Evolutionary conservation across 2,888 invertebrate species (phyloP), one percentile per base, ranked within the genome.

Genomic region (Gonocerus acuteangulatus): DNA sequence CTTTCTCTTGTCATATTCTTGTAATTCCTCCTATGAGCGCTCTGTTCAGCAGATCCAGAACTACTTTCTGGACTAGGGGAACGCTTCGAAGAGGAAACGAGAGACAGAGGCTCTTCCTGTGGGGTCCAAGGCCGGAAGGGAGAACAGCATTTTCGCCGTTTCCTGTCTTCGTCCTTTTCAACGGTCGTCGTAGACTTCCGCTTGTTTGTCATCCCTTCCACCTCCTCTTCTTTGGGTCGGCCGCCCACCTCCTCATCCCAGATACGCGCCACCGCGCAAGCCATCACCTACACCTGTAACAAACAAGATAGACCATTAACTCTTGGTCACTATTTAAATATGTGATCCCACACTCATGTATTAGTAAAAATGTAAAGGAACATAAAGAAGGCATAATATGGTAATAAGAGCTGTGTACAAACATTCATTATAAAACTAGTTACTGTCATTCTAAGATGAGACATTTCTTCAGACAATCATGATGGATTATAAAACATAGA

Each of bases 1-100:
- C 95, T 77, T 73, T 94, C 94, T 18, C 92, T 79, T 0, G 91
- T 95, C 93, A 95, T 94, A 73, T 93, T 95, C 72, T 95, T 95
- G 75, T 95, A 95, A 73, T 94, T 94, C 66, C 91, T 61, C 21
- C 63, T 18, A 16, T 23, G 32, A 3, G 48, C 36, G 22, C 18
- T 21, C 44, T 21, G 2, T 16, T 21, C 27, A 23, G n/a, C 36
- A 45, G 27, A 22, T 22, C 57, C 22, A 22, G 49, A 44, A 42
- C 42, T 39, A 23, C 21, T 23, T 16, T 45, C 47, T 16, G 60
- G 48, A 51, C 62, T 32, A 11, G 34, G 19, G 16, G 60, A 18
- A 11, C 57, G 22, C 45, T 39, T 45, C n/a, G 36, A 22, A 4
- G 27, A 27, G 57, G 19, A 19, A 4, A 27, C 61, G 42, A 47